Evolutionary conservation across 2,113 vertebrate genomes (phyloP).

Genomic region (Propithecus coquereli): DNA sequence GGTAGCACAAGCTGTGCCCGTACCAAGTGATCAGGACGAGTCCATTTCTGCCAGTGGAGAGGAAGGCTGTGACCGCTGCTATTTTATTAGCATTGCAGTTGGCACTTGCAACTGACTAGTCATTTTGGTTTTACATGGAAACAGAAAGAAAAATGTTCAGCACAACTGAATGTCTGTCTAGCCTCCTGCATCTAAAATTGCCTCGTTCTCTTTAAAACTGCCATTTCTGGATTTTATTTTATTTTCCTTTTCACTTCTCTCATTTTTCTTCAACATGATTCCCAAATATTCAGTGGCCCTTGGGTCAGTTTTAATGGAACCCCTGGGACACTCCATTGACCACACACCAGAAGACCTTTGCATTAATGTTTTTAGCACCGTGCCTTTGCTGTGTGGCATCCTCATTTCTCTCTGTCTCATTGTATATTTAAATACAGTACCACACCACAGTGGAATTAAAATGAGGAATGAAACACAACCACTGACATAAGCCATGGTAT

Average conservation of each 20-base stretch:
- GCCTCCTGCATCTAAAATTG: neutral
- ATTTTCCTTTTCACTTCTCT: neutral
- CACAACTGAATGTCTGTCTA: neutral
- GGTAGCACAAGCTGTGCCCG: accelerated
- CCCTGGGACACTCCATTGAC: too few relatives aligned
- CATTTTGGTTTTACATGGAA: neutral
- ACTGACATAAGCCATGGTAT: neutral
- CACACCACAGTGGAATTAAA: neutral
- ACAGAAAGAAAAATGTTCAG: neutral
- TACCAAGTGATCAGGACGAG: accelerated
- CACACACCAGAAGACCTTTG: neutral
- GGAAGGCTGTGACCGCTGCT: accelerated
- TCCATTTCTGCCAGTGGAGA: accelerated
- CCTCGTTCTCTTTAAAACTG: neutral
- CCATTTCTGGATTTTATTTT: neutral
- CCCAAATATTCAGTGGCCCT: neutral
- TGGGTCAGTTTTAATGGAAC: neutral
- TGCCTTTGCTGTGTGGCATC: neutral
- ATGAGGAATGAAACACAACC: neutral
- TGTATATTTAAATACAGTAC: neutral
- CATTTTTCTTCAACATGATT: neutral
- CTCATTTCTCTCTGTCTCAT: neutral
- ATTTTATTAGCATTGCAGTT: accelerated
- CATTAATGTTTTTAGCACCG: accelerated
- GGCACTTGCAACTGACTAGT: neutral